phyloP scores from a whole-genome alignment of 2,113 vertebrate genomes.

The Tauraco erythrolophus region DNA sequence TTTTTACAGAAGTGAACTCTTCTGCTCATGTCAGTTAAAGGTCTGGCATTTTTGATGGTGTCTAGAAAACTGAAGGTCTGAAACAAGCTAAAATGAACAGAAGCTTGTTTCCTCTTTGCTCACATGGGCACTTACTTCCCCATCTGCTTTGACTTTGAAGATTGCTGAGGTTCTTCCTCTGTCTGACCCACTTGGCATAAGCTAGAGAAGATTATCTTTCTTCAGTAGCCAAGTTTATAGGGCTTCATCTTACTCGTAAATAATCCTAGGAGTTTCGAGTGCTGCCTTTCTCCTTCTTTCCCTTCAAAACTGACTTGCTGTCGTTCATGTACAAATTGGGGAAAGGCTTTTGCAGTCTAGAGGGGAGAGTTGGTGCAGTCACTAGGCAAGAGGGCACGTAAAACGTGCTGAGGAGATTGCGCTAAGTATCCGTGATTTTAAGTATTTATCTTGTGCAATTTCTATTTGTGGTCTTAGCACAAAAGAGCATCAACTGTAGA shows the following conservation, averaged over 20 bases:
- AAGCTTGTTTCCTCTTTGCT: conserved; percentile 42
- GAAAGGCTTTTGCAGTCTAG: not conserved
- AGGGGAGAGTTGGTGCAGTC: not conserved
- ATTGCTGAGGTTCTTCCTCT: conserved; percentile 62
- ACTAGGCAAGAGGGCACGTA: not conserved
- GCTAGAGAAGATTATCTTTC: conserved; percentile 49
- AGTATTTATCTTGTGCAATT: not conserved
- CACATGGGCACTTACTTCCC: conserved; percentile 29
- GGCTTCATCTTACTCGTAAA: conserved; percentile 13
- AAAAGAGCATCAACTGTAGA: not conserved
- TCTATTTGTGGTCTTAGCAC: not conserved
- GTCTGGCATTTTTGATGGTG: not conserved
- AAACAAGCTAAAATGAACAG: conserved; percentile 4
- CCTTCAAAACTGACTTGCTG: not conserved
- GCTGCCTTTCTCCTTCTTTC: not conserved
- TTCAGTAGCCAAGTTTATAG: conserved; percentile 43
- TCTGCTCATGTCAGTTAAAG: not conserved
- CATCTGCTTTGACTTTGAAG: conserved; percentile 64
- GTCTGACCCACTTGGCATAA: conserved; percentile 72
- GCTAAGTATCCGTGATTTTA: not conserved
- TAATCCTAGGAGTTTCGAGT: conserved; percentile 2
- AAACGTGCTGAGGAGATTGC: not conserved
- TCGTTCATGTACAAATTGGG: not conserved
- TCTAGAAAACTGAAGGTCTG: not conserved
- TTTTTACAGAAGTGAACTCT: not conserved